Percentiles rank a stretch among this genome's conserved stretches.
Conservation (phyloP, 2,113 vertebrate species). For the Prinia subflava region DNA sequence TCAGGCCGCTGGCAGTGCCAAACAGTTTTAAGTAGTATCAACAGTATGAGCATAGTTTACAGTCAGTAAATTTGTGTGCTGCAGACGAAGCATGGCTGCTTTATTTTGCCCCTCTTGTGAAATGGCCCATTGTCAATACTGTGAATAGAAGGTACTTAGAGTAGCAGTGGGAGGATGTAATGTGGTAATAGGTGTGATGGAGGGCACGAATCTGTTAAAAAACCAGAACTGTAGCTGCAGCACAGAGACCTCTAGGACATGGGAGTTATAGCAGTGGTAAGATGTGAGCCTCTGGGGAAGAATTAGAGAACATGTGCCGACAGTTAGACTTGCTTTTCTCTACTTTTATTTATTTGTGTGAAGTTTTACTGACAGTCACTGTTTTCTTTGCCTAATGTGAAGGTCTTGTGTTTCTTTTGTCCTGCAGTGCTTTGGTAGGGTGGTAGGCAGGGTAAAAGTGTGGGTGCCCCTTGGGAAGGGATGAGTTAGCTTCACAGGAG, state of each 20-base stretch:
- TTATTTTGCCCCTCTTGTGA: slow-evolving; percentile 3
- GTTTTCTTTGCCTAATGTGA: not conserved
- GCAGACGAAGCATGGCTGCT: not conserved
- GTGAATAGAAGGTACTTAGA: not conserved
- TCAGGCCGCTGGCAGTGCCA: not conserved
- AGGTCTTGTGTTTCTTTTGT: not conserved
- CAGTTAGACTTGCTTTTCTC: not conserved
- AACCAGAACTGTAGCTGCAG: not conserved
- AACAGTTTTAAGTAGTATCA: not conserved
- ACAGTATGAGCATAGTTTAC: not conserved
- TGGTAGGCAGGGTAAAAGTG: not conserved
- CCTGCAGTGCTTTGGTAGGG: not conserved
- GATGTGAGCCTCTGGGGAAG: not conserved
- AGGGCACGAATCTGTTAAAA: slow-evolving; percentile 8
- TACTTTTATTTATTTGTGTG: not conserved
- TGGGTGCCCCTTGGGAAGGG: not conserved
- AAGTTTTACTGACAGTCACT: not conserved
- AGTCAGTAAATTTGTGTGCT: not conserved
- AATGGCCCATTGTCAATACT: not conserved
- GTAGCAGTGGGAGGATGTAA: not conserved
- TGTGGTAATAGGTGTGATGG: not conserved
- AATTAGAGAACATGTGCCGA: not conserved
- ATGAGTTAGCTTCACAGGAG: not conserved
- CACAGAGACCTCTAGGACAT: not conserved
- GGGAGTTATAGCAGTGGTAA: not conserved